These are phyloP conservation scores for Steinernema scapterisci DNA, from an alignment of 2,888 invertebrate genomes.

Conservation along the genomic window DNA sequence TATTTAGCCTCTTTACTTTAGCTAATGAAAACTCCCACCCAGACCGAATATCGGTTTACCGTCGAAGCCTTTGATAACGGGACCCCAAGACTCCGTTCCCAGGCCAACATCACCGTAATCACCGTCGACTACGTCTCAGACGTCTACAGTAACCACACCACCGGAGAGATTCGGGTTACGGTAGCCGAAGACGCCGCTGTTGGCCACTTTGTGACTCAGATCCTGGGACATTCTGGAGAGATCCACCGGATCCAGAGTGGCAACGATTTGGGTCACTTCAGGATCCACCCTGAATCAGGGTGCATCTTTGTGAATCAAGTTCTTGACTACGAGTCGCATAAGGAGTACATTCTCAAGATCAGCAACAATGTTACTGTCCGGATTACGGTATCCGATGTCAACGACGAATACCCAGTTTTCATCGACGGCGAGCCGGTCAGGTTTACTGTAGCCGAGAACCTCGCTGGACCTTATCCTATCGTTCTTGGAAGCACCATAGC, in stretches of 20 bases:
- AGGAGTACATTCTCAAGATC: background rate
- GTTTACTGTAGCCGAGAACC: constrained; percentile 42
- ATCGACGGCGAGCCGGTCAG: constrained; percentile 47
- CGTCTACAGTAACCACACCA: constrained; percentile 7
- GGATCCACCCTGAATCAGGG: constrained; percentile 64
- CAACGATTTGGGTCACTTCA: constrained; percentile 87
- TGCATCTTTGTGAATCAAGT: constrained; percentile 24
- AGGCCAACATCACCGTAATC: constrained; percentile 10
- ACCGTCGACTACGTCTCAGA: constrained; percentile 1
- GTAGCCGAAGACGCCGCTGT: constrained; percentile 32
- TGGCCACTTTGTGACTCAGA: constrained; percentile 22
- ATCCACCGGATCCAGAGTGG: constrained; percentile 79
- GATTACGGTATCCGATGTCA: constrained; percentile 46
- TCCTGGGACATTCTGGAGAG: background rate
- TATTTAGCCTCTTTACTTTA: background rate
- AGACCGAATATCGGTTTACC: background rate
- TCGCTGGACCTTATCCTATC: constrained; percentile 36
- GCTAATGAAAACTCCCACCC: background rate
- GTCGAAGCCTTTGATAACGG: constrained; percentile 24
- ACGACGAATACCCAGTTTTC: constrained; percentile 54
- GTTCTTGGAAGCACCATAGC: constrained; percentile 45
- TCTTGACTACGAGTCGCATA: constrained; percentile 11
- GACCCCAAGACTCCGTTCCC: background rate
- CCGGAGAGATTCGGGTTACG: background rate
- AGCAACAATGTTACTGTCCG: constrained; percentile 39